phyloP scores from a whole-genome alignment of 1,140 invertebrate genomes.

The Eciton burchellii region DNA sequence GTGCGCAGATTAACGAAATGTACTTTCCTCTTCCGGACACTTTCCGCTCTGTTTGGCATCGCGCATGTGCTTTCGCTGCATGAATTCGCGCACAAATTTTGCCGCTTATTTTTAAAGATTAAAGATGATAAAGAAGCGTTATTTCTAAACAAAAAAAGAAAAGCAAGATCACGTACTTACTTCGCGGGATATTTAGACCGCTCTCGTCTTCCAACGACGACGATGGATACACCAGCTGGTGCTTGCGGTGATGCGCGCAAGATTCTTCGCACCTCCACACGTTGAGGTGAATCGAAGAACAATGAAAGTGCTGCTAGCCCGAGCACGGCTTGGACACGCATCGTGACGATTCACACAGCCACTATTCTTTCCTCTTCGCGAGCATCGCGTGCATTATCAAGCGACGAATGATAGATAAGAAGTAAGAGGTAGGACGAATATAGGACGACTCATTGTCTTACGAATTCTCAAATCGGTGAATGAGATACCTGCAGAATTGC shows the following conservation, averaged over 20 bases:
- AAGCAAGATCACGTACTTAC: slow-evolving; percentile 9
- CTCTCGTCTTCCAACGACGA: background rate
- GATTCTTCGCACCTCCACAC: slow-evolving; percentile 56
- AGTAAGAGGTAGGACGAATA: slow-evolving; percentile 38
- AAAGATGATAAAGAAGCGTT: too few species aligned
- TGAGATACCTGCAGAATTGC: background rate
- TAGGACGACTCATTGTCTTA: slow-evolving; percentile 2
- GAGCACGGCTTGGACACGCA: slow-evolving; percentile 52
- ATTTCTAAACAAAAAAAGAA: background rate
- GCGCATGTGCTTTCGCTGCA: background rate
- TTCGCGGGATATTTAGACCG: slow-evolving; percentile 15
- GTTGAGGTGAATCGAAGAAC: slow-evolving; percentile 79
- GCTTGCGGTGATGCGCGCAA: background rate
- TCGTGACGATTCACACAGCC: slow-evolving; percentile 44
- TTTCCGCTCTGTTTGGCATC: slow-evolving; percentile 13
- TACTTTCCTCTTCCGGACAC: background rate
- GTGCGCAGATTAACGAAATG: background rate
- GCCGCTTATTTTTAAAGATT: background rate
- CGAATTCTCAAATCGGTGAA: background rate
- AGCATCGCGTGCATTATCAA: slow-evolving; percentile 5
- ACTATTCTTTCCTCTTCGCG: slow-evolving; percentile 63
- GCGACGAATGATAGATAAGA: slow-evolving; percentile 4
- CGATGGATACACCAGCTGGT: slow-evolving; percentile 11
- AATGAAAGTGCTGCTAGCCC: slow-evolving; percentile 81
- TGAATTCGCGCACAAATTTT: background rate